Base-by-base conservation (phyloP, 1,140 invertebrate species). In the Trichoplusia ni region DNA sequence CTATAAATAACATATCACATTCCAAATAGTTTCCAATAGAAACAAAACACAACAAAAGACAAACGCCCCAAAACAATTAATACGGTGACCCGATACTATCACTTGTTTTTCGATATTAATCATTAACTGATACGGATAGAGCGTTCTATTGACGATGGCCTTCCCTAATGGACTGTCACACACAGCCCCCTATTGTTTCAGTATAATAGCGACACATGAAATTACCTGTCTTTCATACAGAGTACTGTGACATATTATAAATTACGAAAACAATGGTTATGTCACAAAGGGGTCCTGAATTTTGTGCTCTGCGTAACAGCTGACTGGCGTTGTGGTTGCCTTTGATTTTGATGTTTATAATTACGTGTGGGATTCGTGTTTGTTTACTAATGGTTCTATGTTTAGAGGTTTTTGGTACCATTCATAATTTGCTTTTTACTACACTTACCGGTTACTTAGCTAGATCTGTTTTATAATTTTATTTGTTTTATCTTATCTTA, bases 161-260 rank as follows among this genome's bases (percentile, higher is more conserved):
- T 31, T 33, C 63, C 70, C 73, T 87, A 87, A 87, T 87, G 81
- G 79, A 77, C 67, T 85, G 84, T 87, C 84, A 84, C 61, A 51
- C 37, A 60, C 84, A 85, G 66, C 51, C 59, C 47, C 58, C 77
- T 73, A 82, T 87, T 87, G 84, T 87, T 84, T 80, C 71, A 62
- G 54, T 51, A 74, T 69, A 67, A 68, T 70, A 58, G 51, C 62
- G 60, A 69, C 69, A 76, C 67, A 66, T 69, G 75, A 72, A 80
- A 75, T 75, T 77, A 75, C 77, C 77, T 79, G 76, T 75, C 72
- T 74, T 73, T 75, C 74, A 73, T 70, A 35, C 51, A 13, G 25
- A 46, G 27, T 42, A 54, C 64, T 31, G 58, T 69, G 73, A 69
- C 73, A 67, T 64, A 68, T 73, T 66, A 76, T 70, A 73, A 69